Percentiles rank a stretch among this genome's conserved stretches.
These are phyloP conservation scores for Elachura formosa DNA, from an alignment of 2,113 vertebrate species.

Conservation along the genomic window DNA sequence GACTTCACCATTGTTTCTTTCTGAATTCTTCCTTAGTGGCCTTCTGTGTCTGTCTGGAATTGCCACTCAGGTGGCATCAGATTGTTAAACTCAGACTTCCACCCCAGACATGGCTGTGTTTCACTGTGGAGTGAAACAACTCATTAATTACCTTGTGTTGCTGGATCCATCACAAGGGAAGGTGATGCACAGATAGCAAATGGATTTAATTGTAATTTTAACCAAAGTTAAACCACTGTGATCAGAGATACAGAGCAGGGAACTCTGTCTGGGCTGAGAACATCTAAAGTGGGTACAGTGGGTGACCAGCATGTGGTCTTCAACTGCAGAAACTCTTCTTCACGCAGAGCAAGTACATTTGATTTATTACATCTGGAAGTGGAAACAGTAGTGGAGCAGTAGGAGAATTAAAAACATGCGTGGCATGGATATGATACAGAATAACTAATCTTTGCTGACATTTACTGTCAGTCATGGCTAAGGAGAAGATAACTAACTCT, in stretches of 20 bases:
- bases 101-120: fast-evolving
- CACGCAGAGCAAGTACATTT: conserved; percentile 7
- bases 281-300: background rate
- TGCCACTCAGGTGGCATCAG: background rate
- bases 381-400: conserved; percentile 31
- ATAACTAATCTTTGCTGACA: conserved; percentile 72
- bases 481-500: conserved; percentile 69
- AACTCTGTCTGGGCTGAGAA: background rate
- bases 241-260: background rate
- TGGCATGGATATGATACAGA: conserved; percentile 53
- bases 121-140: background rate
- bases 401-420: conserved; percentile 65
- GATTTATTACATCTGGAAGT: conserved; percentile 63
- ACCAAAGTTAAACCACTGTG: background rate
- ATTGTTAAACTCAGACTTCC: background rate
- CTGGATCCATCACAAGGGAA: background rate
- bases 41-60: background rate
- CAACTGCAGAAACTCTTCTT: conserved; percentile 9
- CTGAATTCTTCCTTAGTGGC: background rate
- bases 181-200: background rate
- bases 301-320: background rate
- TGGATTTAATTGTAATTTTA: background rate
- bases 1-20: background rate
- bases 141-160: background rate
- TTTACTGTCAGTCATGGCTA: conserved; percentile 67